Base-by-base conservation (phyloP, 1,140 invertebrate species). In the Phortica variegata region DNA sequence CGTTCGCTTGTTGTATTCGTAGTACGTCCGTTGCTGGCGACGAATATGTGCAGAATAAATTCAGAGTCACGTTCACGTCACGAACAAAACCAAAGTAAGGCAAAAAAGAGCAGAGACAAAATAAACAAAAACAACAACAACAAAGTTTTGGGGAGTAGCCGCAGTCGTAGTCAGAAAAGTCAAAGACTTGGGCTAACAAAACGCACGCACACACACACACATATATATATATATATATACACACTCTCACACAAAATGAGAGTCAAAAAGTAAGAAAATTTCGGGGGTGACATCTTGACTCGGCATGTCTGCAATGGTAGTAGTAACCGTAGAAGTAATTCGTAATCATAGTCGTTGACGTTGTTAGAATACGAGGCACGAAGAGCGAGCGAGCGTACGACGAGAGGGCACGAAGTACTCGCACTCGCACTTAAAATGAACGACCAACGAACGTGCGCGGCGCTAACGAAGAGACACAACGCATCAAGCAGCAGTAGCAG, bases 41-140 rank as follows among this genome's bases (percentile, higher is more conserved):
- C 66, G 70, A 70, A 52, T 73, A 68, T 65, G 65, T 68, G 62
- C 65, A 73, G 70, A 73, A 73, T 73, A 73, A 26, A 73, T 73
- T 60, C 62, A 68, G 56, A 63, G 60, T 68, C 60, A 70, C 65
- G 70, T 73, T 73, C 65, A 66, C 58, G 62, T 73, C 65, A 66
- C 68, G 70, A 73, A 73, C 65, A 70, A 73, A 73, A 73, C 70
- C 65, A 73, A 70, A 73, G 66, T 58, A 62, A 63, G 58, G 56
- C 62, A 60, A 61, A 73, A 54, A 60, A 54, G 56, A 54, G 43
- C 54, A 71, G 61, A 23, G 18, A 39, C 45, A 39, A 52, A 45
- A 49, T 34, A 49, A 44, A 43, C 38, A 49, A 26, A 32, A 21
- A 23, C 21, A 47, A 37, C 31, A 16, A 32, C 34, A 38, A n/a